Evolutionary conservation across 2,888 invertebrate genomes (phyloP).

Genomic region (Hypselothyrea guttata): DNA sequence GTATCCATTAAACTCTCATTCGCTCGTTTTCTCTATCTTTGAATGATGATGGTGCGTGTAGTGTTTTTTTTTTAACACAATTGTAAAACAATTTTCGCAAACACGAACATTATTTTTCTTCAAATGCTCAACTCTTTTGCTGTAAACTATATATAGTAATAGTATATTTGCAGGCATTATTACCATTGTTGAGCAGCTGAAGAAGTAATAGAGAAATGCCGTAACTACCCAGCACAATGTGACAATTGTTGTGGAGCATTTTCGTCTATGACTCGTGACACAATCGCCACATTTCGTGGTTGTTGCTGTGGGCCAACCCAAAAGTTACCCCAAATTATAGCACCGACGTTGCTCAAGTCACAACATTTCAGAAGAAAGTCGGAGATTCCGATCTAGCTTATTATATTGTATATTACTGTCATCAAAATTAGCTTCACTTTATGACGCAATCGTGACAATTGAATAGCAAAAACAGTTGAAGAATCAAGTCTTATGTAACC

Average conservation of each 20-base stretch:
- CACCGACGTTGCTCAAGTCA: constrained; percentile 4
- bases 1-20: background rate
- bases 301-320: constrained; percentile 2
- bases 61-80: constrained; percentile 1
- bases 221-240: constrained; percentile 57
- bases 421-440: constrained; percentile 1
- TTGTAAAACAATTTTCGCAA: constrained; percentile 39
- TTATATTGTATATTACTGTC: constrained; percentile 25
- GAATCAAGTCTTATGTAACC: no score
- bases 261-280: constrained; percentile 34
- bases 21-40: background rate
- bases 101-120: constrained; percentile 40
- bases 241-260: constrained; percentile 62
- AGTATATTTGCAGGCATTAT: constrained; percentile 18
- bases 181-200: constrained; percentile 39
- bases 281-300: constrained; percentile 26
- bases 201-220: constrained; percentile 44
- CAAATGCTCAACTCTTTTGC: constrained; percentile 32
- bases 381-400: constrained; percentile 32
- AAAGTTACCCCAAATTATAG: constrained; percentile 25
- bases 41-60: background rate
- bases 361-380: constrained; percentile 30
- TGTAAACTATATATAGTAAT: constrained; percentile 28
- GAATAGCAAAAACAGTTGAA: no score
- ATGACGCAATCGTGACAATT: constrained; percentile 15